Evolutionary conservation across 2,113 vertebrate genomes (phyloP).

Genomic region (Eonycteris spelaea): DNA sequence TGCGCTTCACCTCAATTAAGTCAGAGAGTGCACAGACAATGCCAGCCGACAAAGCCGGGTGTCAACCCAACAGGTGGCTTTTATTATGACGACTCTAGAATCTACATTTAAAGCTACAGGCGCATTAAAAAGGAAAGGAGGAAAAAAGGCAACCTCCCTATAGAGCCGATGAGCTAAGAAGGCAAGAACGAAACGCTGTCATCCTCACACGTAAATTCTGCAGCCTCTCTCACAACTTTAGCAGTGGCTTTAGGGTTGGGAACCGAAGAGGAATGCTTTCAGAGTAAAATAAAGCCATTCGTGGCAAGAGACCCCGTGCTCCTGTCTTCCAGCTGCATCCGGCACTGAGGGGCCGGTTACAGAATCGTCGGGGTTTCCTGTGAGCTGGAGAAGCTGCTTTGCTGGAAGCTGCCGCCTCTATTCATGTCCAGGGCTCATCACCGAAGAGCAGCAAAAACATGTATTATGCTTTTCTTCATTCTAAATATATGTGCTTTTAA

Average conservation of each 20-base stretch:
- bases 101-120: constrained; percentile 29
- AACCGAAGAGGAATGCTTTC: background rate
- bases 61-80: background rate
- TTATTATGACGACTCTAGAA: background rate
- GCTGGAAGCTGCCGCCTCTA: background rate
- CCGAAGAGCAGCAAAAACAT: constrained; percentile 34
- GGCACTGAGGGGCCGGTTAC: background rate
- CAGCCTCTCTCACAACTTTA: background rate
- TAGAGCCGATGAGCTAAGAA: background rate
- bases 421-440: background rate
- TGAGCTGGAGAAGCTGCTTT: background rate
- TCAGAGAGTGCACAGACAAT: background rate
- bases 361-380: background rate
- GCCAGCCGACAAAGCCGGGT: background rate
- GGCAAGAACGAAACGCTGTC: background rate
- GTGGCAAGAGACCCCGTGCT: background rate
- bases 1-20: background rate
- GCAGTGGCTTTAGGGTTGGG: background rate
- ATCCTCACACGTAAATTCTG: background rate
- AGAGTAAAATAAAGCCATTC: background rate
- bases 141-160: background rate
- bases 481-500: constrained; percentile 58
- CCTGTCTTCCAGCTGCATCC: background rate
- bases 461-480: constrained; percentile 1
- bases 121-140: background rate